Evolutionary conservation across 2,113 vertebrate genomes (phyloP).

Genomic region (Bos javanicus): DNA sequence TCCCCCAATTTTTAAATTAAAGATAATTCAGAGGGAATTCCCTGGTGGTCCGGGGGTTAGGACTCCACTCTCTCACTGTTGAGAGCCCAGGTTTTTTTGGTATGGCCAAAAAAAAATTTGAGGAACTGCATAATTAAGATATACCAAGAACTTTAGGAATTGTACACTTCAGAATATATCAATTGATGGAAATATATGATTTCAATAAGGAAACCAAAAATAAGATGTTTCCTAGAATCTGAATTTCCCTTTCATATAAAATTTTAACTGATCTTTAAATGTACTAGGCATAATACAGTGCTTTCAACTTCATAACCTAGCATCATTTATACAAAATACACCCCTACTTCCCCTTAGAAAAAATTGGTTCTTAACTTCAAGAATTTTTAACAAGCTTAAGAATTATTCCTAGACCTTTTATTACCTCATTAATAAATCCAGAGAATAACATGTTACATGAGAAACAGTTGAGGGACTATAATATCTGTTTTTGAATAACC

Average conservation of each 20-base stretch:
- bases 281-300: neutral
- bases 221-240: neutral
- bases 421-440: neutral
- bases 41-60: neutral
- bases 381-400: neutral
- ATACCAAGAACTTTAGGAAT: neutral
- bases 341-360: neutral
- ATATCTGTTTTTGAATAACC: neutral
- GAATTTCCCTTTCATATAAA: neutral
- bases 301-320: conserved; percentile 1
- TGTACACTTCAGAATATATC: neutral
- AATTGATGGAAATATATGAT: neutral
- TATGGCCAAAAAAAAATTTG: neutral
- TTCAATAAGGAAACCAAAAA: conserved; percentile 29
- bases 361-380: conserved; percentile 6
- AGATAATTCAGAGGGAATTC: neutral
- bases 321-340: neutral
- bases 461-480: neutral
- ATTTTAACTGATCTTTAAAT: neutral
- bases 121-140: neutral
- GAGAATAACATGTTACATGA: neutral
- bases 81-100: neutral
- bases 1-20: neutral
- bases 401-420: conserved; percentile 26
- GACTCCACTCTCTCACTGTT: neutral